Evolutionary conservation across 2,797 vertebrate genomes (phyloP), one percentile per base, ranked within the genome.

Genomic region (Sylvia borin): DNA sequence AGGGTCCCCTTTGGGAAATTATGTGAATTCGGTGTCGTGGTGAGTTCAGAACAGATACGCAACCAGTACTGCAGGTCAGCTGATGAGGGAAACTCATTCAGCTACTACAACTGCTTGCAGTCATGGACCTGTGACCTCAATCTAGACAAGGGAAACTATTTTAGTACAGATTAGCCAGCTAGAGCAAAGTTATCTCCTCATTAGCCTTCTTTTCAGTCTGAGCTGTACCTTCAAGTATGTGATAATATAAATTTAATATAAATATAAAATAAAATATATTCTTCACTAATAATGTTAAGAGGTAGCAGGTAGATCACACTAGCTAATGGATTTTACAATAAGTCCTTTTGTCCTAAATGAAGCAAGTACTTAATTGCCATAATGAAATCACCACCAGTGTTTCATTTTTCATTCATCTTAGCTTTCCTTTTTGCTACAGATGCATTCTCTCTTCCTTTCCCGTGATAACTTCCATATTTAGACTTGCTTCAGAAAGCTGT

Each of bases 401-500:
- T 92, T 88, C 43, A 81, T 82, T 96, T 90, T 84, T 70, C 31
- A 11, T 81, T 88, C 70, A 73, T 58, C 29, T 36, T 51, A 53
- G 40, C 70, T 81, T 73, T 94, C 3, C 13, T 73, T 90, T 96
- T 79, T 64, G 77, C 80, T 86, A 2, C 38, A 66, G 40, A n/a
- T 85, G 40, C 34, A 42, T 54, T 90, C 36, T 71, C 31, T 47
- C 86, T 76, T 77, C 78, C 83, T 90, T 88, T 94, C 87, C 82
- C 90, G 76, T 0, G 57, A 76, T 85, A 76, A 26, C 15, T 79
- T 79, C 53, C 48, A 9, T 82, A 84, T 92, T 95, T 95, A 78
- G 54, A 70, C 67, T 92, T 90, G 70, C 64, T 93, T 73, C n/a
- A 38, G 79, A 78, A 94, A 92, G 66, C 85, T 93, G 70, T 90